These are phyloP conservation scores for Amaurobius ferox DNA, from an alignment of 2,888 invertebrate genomes.

Conservation along the genomic window DNA sequence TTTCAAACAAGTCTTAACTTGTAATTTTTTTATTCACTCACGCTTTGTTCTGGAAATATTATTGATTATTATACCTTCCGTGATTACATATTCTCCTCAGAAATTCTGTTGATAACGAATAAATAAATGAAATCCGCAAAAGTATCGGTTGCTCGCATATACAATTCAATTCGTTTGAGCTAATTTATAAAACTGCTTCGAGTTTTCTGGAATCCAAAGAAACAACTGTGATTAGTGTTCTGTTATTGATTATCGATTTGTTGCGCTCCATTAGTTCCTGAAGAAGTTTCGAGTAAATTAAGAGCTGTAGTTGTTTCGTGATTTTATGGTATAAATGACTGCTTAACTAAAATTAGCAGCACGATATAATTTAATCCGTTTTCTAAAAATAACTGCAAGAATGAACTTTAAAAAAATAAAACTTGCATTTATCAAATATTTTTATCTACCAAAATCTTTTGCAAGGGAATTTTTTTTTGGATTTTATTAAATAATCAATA, in stretches of 20 bases:
- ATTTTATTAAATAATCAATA: too few species aligned
- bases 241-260: not conserved
- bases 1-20: too few species aligned
- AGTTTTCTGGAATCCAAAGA: not conserved
- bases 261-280: not conserved
- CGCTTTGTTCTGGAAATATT: too few species aligned
- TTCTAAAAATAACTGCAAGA: not conserved
- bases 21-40: too few species aligned
- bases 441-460: too few species aligned
- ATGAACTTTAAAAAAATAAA: too few species aligned
- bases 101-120: not conserved
- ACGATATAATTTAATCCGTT: not conserved
- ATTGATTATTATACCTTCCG: too few species aligned
- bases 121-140: not conserved
- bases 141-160: not conserved
- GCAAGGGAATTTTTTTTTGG: too few species aligned
- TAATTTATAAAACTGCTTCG: constrained; percentile 5
- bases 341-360: not conserved
- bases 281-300: not conserved
- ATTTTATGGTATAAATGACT: constrained; percentile 2
- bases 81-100: too few species aligned
- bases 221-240: constrained; percentile 5
- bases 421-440: too few species aligned
- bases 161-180: not conserved
- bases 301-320: not conserved